Percentiles rank a stretch among this genome's conserved stretches.
Evolutionary conservation across 30 jellyfish, hydroid and myxozoan genomes (phyloP).

Genomic region (Cassiopea xamachana): DNA sequence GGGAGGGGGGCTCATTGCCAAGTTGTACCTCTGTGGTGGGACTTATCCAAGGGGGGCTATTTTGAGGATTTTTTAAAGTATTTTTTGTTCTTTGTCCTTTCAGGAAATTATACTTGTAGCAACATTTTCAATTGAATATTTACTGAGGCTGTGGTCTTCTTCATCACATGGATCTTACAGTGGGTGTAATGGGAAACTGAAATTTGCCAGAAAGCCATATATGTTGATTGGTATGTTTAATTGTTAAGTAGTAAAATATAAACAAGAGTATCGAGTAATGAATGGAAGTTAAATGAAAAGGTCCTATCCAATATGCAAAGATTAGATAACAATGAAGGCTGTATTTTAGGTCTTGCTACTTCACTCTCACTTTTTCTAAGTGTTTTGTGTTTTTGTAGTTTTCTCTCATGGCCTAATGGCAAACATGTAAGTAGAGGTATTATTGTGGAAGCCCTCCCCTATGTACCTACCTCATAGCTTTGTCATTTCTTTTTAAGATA

Average conservation of each 20-base stretch:
- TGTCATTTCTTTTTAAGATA: constrained; percentile 51
- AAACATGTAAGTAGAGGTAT: no score
- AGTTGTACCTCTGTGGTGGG: no score
- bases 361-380: no score
- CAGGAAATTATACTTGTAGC: constrained; percentile 85
- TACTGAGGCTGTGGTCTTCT: constrained; percentile 93
- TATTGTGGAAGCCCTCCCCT: no score
- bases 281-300: no score
- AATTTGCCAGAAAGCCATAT: constrained; percentile 87
- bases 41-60: neutral
- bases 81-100: neutral
- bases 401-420: no score
- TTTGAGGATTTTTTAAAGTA: neutral
- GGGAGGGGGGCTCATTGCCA: no score
- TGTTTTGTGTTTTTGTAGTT: no score
- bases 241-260: neutral
- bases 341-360: no score
- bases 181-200: constrained; percentile 88
- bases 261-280: no score
- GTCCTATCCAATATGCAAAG: no score
- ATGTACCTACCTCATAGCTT: neutral
- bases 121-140: constrained; percentile 78
- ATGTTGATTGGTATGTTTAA: constrained; percentile 87
- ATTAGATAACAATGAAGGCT: no score
- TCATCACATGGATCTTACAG: constrained; percentile 92